Evolutionary conservation across 1,140 invertebrate genomes (phyloP).

Genomic region (Zaprionus africanus): DNA sequence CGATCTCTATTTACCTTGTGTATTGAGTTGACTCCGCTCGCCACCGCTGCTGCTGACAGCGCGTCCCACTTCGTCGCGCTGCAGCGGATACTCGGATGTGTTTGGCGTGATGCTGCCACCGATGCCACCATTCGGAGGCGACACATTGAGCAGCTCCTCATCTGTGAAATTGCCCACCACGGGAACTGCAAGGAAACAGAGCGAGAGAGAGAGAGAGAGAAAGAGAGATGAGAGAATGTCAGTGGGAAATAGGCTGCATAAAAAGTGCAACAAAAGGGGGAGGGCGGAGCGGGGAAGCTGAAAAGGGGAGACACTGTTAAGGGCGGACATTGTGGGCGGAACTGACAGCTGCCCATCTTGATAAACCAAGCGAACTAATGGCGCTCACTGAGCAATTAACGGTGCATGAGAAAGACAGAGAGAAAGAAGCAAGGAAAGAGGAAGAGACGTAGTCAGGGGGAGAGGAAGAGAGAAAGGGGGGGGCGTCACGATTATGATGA

Average conservation of each 20-base stretch:
- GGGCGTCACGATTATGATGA: slow-evolving; percentile 63
- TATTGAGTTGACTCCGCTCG: slow-evolving; percentile 74
- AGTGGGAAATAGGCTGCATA: slow-evolving; percentile 44
- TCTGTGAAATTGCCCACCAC: slow-evolving; percentile 89
- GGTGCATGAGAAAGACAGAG: slow-evolving; percentile 13
- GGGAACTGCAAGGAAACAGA: slow-evolving; percentile 85
- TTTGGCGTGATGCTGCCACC: slow-evolving; percentile 78
- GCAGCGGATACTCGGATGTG: slow-evolving; percentile 87
- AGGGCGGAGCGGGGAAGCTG: neutral
- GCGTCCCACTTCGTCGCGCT: slow-evolving; percentile 88
- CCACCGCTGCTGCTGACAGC: slow-evolving; percentile 62
- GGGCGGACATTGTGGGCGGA: slow-evolving; percentile 4
- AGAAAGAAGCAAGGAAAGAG: neutral
- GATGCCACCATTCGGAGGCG: slow-evolving; percentile 50
- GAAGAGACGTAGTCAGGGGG: neutral
- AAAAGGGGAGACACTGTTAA: neutral
- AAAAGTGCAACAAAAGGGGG: slow-evolving; percentile 24
- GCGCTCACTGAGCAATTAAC: slow-evolving; percentile 63
- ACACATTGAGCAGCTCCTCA: slow-evolving; percentile 85
- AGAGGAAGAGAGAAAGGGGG: neutral
- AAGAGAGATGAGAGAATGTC: slow-evolving; percentile 27
- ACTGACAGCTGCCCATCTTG: slow-evolving; percentile 64
- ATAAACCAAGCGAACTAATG: slow-evolving; percentile 67
- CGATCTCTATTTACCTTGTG: slow-evolving; percentile 66
- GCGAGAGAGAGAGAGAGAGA: slow-evolving; percentile 2